These are phyloP conservation scores for Acleris sparsana DNA, from an alignment of 2,888 invertebrate genomes.

Conservation along the genomic window DNA sequence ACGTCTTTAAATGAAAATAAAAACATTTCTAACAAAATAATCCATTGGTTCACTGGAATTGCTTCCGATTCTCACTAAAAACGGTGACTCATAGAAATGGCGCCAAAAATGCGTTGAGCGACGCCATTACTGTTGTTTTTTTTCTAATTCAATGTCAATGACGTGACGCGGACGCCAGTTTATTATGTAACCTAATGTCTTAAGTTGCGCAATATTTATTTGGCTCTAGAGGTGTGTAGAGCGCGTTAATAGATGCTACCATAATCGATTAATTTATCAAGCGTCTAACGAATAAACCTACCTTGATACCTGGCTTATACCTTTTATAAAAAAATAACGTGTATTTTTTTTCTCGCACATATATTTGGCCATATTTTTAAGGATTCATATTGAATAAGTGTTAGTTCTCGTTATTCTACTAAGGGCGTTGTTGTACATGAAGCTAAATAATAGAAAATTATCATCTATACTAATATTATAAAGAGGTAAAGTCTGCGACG, in stretches of 20 bases:
- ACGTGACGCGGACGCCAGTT: constrained; percentile 27
- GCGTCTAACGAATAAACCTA: neutral
- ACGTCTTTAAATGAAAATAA: constrained; percentile 4
- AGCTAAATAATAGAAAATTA: too few relatives aligned
- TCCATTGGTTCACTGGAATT: constrained; percentile 44
- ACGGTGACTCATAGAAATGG: constrained; percentile 40
- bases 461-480: too few relatives aligned
- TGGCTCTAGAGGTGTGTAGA: neutral
- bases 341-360: neutral
- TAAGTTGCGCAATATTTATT: constrained; percentile 20
- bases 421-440: too few relatives aligned
- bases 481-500: too few relatives aligned
- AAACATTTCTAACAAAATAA: constrained; percentile 22
- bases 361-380: too few relatives aligned
- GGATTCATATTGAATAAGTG: too few relatives aligned
- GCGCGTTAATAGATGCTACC: neutral
- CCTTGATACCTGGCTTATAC: neutral
- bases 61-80: constrained; percentile 43
- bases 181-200: constrained; percentile 27
- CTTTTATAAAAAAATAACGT: neutral
- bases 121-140: constrained; percentile 30
- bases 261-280: too few relatives aligned
- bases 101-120: constrained; percentile 21
- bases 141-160: constrained; percentile 36
- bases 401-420: too few relatives aligned